Evolutionary conservation across 2,797 vertebrate genomes (phyloP).

Genomic region (Rallus crepitans): DNA sequence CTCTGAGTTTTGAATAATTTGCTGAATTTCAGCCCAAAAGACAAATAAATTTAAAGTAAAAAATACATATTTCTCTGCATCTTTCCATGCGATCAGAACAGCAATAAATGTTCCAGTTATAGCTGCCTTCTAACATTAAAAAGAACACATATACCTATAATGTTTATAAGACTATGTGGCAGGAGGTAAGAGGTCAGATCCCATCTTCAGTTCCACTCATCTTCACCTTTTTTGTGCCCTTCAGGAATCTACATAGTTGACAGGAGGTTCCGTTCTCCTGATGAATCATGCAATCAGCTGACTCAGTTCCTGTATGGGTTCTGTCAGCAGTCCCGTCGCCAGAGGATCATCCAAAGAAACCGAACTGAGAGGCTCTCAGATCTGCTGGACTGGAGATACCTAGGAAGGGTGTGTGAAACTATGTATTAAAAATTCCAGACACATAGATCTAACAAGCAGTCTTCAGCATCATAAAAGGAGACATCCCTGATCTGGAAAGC

Average conservation of each 20-base stretch:
- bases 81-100: neutral
- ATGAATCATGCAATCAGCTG: slow-evolving; percentile 96
- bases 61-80: neutral
- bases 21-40: neutral
- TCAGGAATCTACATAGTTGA: slow-evolving; percentile 96
- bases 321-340: slow-evolving; percentile 94
- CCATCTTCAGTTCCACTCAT: neutral
- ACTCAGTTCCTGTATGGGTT: slow-evolving; percentile 95
- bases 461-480: neutral
- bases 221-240: neutral
- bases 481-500: neutral
- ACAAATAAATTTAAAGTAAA: neutral
- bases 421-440: neutral
- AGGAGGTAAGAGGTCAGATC: neutral
- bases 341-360: slow-evolving; percentile 95
- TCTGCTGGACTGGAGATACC: slow-evolving; percentile 95
- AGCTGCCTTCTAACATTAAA: neutral
- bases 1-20: neutral
- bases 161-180: neutral
- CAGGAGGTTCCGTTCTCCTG: slow-evolving; percentile 90
- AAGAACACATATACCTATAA: neutral
- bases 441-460: accelerated
- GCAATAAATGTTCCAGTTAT: neutral
- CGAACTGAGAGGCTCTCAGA: slow-evolving; percentile 94
- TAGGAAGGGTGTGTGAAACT: slow-evolving; percentile 86